Conservation (phyloP, 2,113 vertebrate species). For the Lepus europaeus region DNA sequence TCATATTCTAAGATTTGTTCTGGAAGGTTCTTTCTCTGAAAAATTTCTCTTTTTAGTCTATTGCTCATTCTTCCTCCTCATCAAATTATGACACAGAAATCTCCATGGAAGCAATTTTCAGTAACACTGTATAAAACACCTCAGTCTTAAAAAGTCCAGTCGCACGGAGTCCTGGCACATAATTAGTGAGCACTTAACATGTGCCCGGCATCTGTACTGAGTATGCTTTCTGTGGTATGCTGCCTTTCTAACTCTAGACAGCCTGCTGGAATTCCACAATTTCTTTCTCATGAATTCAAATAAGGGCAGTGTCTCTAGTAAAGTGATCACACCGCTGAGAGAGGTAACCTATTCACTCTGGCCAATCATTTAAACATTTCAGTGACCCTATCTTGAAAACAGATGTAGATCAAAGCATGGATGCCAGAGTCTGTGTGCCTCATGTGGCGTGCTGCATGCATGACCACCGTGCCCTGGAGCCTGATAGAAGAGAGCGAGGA, state of each 20-base stretch:
- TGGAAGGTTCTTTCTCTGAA: background rate
- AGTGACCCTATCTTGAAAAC: background rate
- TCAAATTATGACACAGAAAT: background rate
- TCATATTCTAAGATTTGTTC: background rate
- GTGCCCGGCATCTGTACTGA: background rate
- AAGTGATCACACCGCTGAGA: background rate
- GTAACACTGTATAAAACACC: background rate
- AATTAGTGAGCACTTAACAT: background rate
- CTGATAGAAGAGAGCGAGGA: background rate
- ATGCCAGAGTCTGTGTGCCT: background rate
- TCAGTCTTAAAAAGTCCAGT: background rate
- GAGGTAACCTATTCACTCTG: background rate
- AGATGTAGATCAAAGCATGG: background rate
- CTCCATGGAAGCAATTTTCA: background rate
- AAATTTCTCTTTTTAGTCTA: background rate
- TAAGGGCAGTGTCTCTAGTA: background rate
- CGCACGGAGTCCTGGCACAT: background rate
- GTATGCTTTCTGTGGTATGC: background rate
- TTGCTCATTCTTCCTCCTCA: background rate
- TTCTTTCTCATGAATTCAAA: background rate
- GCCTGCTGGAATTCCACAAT: background rate
- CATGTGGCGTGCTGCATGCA: background rate
- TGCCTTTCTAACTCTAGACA: background rate
- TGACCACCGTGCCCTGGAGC: background rate
- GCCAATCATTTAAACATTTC: conserved; percentile 45